Evolutionary conservation across 92 coral and sea anemone genomes (phyloP), one percentile per base, ranked within the genome.

Genomic region (Paragorgia papillata): DNA sequence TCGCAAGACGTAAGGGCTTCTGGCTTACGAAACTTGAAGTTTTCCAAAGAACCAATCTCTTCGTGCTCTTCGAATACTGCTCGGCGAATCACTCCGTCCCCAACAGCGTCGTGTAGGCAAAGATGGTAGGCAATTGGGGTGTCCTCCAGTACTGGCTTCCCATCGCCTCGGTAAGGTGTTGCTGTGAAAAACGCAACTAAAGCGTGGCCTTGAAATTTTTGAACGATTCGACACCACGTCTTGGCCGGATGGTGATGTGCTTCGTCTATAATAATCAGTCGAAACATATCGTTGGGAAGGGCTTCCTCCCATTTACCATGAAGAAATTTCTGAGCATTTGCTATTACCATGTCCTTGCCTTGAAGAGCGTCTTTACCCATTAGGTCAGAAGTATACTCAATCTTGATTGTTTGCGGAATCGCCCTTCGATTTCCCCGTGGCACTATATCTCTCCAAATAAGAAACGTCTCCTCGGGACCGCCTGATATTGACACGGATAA

Each of bases 111-210:
- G 0, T 53, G 21, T 0, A 76, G 69, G 9, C 27, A 0, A 17
- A 86, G 69, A 35, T 33, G 80, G 24, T 86, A 82, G 0, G 75
- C 62, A 21, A 78, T 54, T 3, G 8, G 5, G 0, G 41, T 0
- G 19, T 64, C 57, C 12, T 62, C 80, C 27, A 37, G 18, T 2
- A 81, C 75, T 7, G 0, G 14, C 18, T 28, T 0, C 30, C 61
- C 50, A 58, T 85, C 85, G n/a, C 77, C 73, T 41, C 85, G 68
- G 48, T 27, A 80, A 3, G 85, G 85, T 0, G 85, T 85, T 8
- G 89, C 89, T 3, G 89, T 85, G 17, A 85, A 74, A 53, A 85
- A 73, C 1, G 57, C 82, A 19, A 84, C 85, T 50, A 44, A 0
- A 9, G 80, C 75, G 24, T 66, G 66, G 4, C 12, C 0, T 25